These are phyloP conservation scores for Corvus hawaiiensis DNA, from an alignment of 2,113 vertebrate species.

Conservation along the genomic window DNA sequence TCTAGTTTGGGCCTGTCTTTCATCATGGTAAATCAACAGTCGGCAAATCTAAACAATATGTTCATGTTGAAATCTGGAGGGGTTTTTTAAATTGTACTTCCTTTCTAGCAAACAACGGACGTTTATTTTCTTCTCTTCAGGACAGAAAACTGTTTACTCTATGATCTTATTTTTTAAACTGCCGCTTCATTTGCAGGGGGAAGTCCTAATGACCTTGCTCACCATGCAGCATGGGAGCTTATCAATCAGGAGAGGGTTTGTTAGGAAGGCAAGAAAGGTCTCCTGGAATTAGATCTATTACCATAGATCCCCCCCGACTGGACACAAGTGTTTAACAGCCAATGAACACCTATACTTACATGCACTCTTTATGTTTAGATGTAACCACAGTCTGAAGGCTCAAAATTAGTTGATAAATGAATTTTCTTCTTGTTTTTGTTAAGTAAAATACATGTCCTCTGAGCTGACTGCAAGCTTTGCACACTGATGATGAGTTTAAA, in stretches of 20 bases:
- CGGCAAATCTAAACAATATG: conserved; percentile 19
- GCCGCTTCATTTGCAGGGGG: background rate
- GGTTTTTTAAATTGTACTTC: conserved; percentile 38
- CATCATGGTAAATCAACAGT: conserved; percentile 21
- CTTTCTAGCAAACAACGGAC: conserved; percentile 38
- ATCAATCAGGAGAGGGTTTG: conserved; percentile 19
- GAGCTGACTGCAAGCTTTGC: background rate
- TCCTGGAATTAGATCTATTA: background rate
- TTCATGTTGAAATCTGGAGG: background rate
- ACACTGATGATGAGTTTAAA: background rate
- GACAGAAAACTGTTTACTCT: conserved; percentile 31
- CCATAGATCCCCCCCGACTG: background rate
- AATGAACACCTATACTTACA: background rate
- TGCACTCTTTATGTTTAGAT: background rate
- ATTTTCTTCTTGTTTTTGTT: background rate
- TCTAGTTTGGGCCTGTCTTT: conserved; percentile 33
- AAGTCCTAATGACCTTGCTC: conserved; percentile 37
- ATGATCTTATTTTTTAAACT: conserved; percentile 34
- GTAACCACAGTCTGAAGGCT: background rate
- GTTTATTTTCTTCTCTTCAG: conserved; percentile 54
- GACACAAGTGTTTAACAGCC: background rate
- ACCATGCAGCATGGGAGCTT: background rate
- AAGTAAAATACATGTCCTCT: background rate
- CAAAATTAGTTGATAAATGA: background rate
- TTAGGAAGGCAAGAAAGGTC: conserved; percentile 21